Conservation (phyloP, 2,888 invertebrate species). For the Ectobius pallidus region DNA sequence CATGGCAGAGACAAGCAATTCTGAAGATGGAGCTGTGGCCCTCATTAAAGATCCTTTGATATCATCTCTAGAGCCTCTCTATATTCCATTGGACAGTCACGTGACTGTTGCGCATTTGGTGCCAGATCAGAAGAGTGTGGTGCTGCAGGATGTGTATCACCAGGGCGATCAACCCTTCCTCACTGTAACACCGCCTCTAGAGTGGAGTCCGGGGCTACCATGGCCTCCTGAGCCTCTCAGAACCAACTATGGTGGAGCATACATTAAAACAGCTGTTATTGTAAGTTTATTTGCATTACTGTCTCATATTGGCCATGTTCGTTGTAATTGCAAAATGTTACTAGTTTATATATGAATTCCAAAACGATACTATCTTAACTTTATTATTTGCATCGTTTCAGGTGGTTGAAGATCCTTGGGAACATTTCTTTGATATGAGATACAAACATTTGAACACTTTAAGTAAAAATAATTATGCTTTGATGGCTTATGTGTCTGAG, state of each 20-base stretch:
- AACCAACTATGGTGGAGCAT: not conserved
- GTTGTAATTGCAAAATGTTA: too few relatives aligned
- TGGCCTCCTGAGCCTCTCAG: slow-evolving; percentile 5
- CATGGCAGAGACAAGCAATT: not conserved
- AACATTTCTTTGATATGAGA: slow-evolving; percentile 23
- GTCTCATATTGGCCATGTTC: too few relatives aligned
- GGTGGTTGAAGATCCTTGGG: slow-evolving; percentile 29
- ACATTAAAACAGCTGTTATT: not conserved
- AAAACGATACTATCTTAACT: too few relatives aligned
- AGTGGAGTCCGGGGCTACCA: not conserved
- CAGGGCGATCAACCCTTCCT: not conserved
- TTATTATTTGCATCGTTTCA: too few relatives aligned
- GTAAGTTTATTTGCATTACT: too few relatives aligned
- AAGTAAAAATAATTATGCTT: slow-evolving; percentile 26
- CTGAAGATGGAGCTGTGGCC: not conserved
- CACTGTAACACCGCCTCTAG: not conserved
- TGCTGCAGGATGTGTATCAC: not conserved
- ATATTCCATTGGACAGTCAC: slow-evolving; percentile 6
- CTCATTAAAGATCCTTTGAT: not conserved
- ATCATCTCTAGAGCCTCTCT: not conserved
- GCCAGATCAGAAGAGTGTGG: not conserved
- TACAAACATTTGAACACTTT: slow-evolving; percentile 28
- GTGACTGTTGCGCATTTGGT: not conserved
- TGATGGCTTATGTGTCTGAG: slow-evolving; percentile 25
- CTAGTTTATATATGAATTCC: too few relatives aligned